Conservation (phyloP, 2,888 invertebrate genomes). For the Lycia hirtaria region DNA sequence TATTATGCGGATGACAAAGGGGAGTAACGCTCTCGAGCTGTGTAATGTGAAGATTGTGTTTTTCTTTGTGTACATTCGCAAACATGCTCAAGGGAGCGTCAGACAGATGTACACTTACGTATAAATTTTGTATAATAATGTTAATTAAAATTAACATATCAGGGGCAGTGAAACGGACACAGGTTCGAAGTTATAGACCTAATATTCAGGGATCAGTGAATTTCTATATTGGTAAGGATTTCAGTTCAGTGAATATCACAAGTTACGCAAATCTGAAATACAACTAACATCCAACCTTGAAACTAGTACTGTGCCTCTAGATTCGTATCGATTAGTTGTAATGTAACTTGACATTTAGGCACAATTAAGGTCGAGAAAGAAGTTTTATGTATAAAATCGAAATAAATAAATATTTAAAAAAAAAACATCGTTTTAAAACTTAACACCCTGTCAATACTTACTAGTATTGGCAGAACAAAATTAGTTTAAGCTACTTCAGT, state of each 20-base stretch:
- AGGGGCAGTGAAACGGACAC: neutral
- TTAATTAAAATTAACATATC: neutral
- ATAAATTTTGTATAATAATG: neutral
- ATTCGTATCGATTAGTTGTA: neutral
- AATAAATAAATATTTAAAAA: no score
- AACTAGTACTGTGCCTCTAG: conserved; percentile 9
- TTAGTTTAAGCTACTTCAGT: no score
- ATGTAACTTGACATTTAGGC: neutral
- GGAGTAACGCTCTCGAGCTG: conserved; percentile 16
- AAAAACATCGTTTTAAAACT: no score
- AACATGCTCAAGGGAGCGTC: conserved; percentile 2
- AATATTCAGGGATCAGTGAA: conserved; percentile 26
- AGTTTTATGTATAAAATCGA: no score
- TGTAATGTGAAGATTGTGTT: conserved; percentile 18
- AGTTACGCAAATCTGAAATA: conserved; percentile 22
- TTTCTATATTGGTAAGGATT: conserved; percentile 14
- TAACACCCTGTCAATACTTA: no score
- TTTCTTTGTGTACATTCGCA: conserved; percentile 11
- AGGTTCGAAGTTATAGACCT: conserved; percentile 3
- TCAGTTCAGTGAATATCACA: conserved; percentile 22
- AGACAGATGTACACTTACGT: neutral
- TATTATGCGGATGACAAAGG: conserved; percentile 24
- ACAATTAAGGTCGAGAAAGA: no score
- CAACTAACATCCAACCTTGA: conserved; percentile 10
- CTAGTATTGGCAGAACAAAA: no score